Conservation (phyloP, 2,888 invertebrate species). For the Ectobius pallidus region DNA sequence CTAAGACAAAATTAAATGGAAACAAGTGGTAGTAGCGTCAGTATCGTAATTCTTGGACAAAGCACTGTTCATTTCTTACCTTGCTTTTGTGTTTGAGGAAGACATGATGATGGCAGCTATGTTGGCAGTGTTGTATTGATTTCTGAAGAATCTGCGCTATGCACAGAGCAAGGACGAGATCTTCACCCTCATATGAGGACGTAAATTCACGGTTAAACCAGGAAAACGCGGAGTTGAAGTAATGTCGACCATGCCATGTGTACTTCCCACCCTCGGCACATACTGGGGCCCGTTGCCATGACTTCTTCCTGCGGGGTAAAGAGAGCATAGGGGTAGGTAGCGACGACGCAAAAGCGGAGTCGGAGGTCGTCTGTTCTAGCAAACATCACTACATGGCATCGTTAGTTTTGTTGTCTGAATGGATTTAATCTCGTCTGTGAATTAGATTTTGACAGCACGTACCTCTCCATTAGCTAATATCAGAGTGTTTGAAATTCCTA, state of each 20-base stretch:
- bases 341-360: conserved; percentile 5
- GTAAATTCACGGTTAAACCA: too few species aligned
- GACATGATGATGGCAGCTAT: neutral
- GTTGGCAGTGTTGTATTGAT: neutral
- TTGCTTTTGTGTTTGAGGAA: neutral
- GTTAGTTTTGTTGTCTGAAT: too few species aligned
- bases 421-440: too few species aligned
- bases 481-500: too few species aligned
- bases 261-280: neutral
- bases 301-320: neutral
- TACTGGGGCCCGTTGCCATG: neutral
- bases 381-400: too few species aligned
- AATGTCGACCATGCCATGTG: neutral
- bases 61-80: neutral
- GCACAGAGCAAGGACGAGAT: neutral
- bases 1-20: neutral
- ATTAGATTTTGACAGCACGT: too few species aligned
- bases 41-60: too few species aligned
- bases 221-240: too few species aligned
- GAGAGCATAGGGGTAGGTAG: neutral
- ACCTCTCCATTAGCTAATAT: too few species aligned
- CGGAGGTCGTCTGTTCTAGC: neutral
- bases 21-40: neutral
- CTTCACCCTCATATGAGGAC: too few species aligned
- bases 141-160: neutral